These are phyloP conservation scores for Brotula barbata DNA, from an alignment of 2,797 vertebrate species.

Conservation along the genomic window DNA sequence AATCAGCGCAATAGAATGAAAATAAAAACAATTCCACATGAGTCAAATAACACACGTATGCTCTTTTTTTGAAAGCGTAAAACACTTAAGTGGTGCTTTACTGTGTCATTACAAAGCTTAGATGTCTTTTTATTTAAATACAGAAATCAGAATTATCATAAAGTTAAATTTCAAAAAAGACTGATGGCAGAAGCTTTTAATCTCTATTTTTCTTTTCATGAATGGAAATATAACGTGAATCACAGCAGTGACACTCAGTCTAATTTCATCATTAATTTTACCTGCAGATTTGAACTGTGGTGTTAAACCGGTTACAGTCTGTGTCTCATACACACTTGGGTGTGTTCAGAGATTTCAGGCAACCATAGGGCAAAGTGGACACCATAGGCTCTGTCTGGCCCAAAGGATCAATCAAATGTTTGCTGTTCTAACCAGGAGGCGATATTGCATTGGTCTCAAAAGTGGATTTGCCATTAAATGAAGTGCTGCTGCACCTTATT, in stretches of 20 bases:
- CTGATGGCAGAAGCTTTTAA: no score
- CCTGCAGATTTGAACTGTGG: constrained; percentile 1
- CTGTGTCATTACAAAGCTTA: no score
- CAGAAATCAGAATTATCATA: not conserved
- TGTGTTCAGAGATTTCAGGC: constrained; percentile 52
- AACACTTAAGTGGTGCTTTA: constrained; percentile 13
- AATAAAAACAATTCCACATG: not conserved
- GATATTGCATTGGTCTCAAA: constrained; percentile 34
- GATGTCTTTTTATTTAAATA: constrained; percentile 24
- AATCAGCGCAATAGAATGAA: not conserved
- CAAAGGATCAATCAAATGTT: constrained; percentile 51
- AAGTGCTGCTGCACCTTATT: constrained; percentile 55
- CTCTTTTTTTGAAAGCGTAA: constrained; percentile 23
- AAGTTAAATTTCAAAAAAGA: no score
- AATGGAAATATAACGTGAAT: constrained; percentile 7
- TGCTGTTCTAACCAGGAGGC: constrained; percentile 42
- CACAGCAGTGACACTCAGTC: not conserved
- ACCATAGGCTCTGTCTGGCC: constrained; percentile 46
- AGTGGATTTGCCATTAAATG: constrained; percentile 58
- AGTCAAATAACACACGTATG: not conserved
- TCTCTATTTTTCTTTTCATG: not conserved
- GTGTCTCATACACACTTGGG: constrained; percentile 21
- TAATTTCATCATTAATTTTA: constrained; percentile 15
- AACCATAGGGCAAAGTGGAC: constrained; percentile 44
- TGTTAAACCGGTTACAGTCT: constrained; percentile 16